Evolutionary conservation across 2,797 vertebrate species (phyloP), one percentile per base, ranked within the genome.

Genomic region (Coreius guichenoti): DNA sequence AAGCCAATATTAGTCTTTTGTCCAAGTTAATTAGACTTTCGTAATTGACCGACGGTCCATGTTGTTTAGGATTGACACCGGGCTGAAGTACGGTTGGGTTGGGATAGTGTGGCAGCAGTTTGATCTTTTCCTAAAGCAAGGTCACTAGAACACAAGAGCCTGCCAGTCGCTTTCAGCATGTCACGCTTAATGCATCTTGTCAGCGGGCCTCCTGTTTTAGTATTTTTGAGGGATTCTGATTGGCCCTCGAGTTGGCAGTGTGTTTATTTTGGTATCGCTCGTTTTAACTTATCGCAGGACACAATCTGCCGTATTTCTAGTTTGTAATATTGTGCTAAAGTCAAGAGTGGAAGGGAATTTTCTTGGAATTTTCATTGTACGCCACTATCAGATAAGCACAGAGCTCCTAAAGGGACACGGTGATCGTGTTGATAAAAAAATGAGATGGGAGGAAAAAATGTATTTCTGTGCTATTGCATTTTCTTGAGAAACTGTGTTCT

Each of bases 261-360:
- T 83, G 63, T 83, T 88, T 82, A 78, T 84, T 86, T 89, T 86
- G 82, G 51, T 73, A 79, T 70, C n/a, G 74, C 74, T 51, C 49
- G 68, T 63, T 78, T 69, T 84, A 69, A 84, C 65, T 86, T 84
- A 80, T 81, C 49, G 47, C 23, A 61, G 58, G 74, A 86, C 74
- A 78, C 16, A 51, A 85, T 86, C 79, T 81, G 69, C 63, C 45
- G 47, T 65, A 86, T 85, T 86, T 86, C 84, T 77, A 73, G 73
- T 76, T 82, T 84, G 84, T 69, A 67, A 78, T 78, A 36, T 29
- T 56, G 23, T 75, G 73, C 80, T 77, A 63, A 49, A 69, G 26
- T 49, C 45, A 16, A 2, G 29, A 74, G 14, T 8, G 4, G 13
- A 58, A 29, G 43, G 1, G 36, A 43, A 43, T 43, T 36, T 36